A percentile compares a stretch with the other conserved stretches of the same genome.
These are phyloP conservation scores for Chiloscyllium plagiosum DNA, from an alignment of 2,113 vertebrate species.

Conservation along the genomic window DNA sequence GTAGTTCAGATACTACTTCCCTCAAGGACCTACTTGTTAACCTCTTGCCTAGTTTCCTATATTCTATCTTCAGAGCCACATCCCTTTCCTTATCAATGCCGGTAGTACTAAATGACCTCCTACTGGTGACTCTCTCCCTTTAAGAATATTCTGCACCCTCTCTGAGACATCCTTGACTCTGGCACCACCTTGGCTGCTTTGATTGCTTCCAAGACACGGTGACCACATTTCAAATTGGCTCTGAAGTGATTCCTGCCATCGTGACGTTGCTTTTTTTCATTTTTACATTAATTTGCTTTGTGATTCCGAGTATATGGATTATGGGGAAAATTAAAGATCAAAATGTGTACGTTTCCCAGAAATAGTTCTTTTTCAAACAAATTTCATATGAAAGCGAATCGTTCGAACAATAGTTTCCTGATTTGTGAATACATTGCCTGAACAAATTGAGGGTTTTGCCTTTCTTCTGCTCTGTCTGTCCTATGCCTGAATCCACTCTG, in stretches of 20 bases:
- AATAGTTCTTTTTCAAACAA: background rate
- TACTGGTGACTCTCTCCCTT: no score
- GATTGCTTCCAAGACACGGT: no score
- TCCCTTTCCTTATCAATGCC: no score
- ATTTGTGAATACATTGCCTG: background rate
- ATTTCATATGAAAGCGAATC: background rate
- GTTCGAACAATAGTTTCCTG: background rate
- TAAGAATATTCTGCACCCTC: no score
- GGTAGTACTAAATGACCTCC: no score
- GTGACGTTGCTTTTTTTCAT: no score
- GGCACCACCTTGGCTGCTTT: no score
- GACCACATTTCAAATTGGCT: background rate
- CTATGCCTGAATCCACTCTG: background rate
- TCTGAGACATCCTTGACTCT: no score
- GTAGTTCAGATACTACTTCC: no score
- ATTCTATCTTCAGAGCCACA: no score
- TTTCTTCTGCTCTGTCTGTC: background rate
- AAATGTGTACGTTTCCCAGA: background rate
- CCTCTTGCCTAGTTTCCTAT: no score
- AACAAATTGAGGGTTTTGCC: background rate
- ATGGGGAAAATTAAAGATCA: background rate
- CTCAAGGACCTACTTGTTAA: no score
- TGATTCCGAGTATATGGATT: background rate
- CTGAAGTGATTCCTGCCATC: background rate
- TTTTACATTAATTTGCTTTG: background rate